phyloP scores from a whole-genome alignment of 1,140 invertebrate species.

The Bombus superbus region DNA sequence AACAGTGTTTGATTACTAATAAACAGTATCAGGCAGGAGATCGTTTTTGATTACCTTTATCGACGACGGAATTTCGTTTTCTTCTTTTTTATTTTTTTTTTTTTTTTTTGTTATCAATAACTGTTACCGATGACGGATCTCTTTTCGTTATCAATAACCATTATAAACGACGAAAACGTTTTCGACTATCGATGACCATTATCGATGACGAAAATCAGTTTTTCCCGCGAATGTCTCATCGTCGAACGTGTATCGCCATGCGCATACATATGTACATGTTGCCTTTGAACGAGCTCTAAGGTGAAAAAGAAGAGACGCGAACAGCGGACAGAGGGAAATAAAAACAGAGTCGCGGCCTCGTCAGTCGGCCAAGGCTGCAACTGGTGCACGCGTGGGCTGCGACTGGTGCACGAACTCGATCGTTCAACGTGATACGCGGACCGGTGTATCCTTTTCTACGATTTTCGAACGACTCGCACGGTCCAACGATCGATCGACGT shows the following conservation, averaged over 20 bases:
- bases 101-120: neutral
- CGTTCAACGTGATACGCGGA: slow-evolving; percentile 4
- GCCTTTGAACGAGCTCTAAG: neutral
- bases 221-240: too few species aligned
- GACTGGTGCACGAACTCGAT: slow-evolving; percentile 12
- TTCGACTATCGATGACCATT: neutral
- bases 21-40: too few species aligned
- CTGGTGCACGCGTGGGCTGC: slow-evolving; percentile 36
- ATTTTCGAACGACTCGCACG: slow-evolving; percentile 35
- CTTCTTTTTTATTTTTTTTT: neutral
- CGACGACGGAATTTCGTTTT: too few species aligned
- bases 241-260: too few species aligned
- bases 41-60: too few species aligned
- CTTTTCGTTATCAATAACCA: neutral
- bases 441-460: neutral
- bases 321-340: slow-evolving; percentile 37
- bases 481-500: slow-evolving; percentile 14
- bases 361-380: slow-evolving; percentile 60
- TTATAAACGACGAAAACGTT: neutral
- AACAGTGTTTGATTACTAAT: too few species aligned
- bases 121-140: neutral
- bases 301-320: slow-evolving; percentile 49
- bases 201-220: neutral
- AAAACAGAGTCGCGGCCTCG: slow-evolving; percentile 19
- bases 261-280: too few species aligned